A percentile compares a stretch with the other conserved stretches of the same genome.
phyloP scores from a whole-genome alignment of 2,797 vertebrate genomes.

The Acanthurus leucopareius region DNA sequence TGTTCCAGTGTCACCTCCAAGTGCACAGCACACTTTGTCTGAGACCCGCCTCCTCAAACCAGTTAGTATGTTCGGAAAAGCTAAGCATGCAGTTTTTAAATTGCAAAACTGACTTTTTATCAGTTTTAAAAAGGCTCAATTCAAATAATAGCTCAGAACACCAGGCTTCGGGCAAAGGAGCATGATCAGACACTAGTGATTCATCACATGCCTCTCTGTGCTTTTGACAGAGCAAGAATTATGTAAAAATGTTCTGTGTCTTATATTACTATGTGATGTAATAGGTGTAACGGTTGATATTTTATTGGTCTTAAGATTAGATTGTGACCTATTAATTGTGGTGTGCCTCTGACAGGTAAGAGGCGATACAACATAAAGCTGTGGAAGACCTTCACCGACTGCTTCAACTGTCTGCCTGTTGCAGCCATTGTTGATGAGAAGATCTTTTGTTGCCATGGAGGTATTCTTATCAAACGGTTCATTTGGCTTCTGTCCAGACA shows the following conservation, averaged over 20 bases:
- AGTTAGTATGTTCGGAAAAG: neutral
- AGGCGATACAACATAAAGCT: conserved; percentile 98
- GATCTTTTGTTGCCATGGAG: conserved; percentile 91
- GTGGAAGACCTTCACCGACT: conserved; percentile 99
- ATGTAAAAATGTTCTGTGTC: conserved; percentile 62
- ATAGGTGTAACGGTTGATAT: conserved; percentile 30
- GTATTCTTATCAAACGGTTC: conserved; percentile 71
- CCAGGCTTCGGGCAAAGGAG: conserved; percentile 37
- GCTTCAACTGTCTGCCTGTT: conserved; percentile 98
- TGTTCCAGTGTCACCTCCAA: neutral
- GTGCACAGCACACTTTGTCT: neutral
- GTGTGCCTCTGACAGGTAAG: conserved; percentile 87
- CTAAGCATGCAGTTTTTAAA: neutral
- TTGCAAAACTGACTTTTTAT: neutral
- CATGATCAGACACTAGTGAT: conserved; percentile 54
- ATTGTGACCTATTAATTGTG: conserved; percentile 39
- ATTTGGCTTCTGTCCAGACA: conserved; percentile 44
- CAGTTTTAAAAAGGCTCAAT: conserved; percentile 5
- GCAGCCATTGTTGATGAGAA: conserved; percentile 95
- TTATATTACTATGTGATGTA: conserved; percentile 33
- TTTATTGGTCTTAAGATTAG: conserved; percentile 61
- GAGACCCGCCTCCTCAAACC: neutral
- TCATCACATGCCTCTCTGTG: conserved; percentile 62
- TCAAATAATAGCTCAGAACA: neutral
- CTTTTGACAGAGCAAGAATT: conserved; percentile 55